These are phyloP conservation scores for Melanerpes formicivorus DNA, from an alignment of 2,113 vertebrate genomes.

Conservation along the genomic window DNA sequence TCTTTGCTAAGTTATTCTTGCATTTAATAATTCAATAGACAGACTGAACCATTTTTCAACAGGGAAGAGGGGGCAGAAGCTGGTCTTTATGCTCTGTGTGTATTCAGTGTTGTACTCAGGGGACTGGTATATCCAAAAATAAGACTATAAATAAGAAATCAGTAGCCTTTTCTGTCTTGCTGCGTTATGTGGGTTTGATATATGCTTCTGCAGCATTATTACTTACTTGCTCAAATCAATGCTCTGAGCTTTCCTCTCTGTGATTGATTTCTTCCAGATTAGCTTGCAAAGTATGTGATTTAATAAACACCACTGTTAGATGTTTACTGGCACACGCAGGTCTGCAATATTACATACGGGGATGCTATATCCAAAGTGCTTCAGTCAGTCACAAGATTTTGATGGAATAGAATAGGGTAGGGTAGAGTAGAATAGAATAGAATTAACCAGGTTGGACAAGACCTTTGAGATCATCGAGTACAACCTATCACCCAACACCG, in stretches of 20 bases:
- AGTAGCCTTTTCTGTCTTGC: conserved; percentile 77
- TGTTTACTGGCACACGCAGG: conserved; percentile 28
- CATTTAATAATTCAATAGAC: conserved; percentile 53
- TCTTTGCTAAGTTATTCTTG: conserved; percentile 37
- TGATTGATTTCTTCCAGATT: conserved; percentile 81
- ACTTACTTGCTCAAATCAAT: conserved; percentile 82
- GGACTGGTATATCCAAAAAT: conserved; percentile 76
- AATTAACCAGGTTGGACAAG: no score
- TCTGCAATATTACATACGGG: not conserved
- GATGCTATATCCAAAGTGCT: not conserved
- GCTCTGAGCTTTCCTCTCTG: conserved; percentile 74
- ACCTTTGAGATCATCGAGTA: no score
- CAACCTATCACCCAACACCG: no score
- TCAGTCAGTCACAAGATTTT: not conserved
- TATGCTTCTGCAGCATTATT: conserved; percentile 82
- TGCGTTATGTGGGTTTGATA: conserved; percentile 78
- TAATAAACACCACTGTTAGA: conserved; percentile 71
- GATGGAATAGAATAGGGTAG: not conserved
- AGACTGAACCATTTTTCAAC: conserved; percentile 45
- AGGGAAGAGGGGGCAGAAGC: not conserved
- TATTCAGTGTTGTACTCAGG: conserved; percentile 60
- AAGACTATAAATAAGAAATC: conserved; percentile 85
- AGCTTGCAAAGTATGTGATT: conserved; percentile 68
- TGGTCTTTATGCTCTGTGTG: conserved; percentile 65
- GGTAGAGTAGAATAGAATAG: no score